Evolutionary conservation across 1,140 invertebrate species (phyloP), one percentile per base, ranked within the genome.

Genomic region (Drosophila ohnishii): DNA sequence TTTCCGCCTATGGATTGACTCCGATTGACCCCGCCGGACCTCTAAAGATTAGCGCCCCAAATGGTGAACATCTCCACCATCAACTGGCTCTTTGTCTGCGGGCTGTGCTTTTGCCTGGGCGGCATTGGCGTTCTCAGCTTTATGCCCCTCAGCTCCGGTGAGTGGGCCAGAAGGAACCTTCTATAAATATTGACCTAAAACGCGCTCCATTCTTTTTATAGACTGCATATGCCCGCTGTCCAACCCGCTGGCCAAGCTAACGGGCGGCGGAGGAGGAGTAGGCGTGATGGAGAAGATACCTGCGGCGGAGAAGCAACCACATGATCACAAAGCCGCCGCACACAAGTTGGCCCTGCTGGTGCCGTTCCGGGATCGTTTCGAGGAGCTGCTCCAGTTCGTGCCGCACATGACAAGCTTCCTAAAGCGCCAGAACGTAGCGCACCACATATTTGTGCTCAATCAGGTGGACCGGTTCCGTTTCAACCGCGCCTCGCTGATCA

Each of bases 401-500:
- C 98, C 98, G 30, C 95, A 99, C 90, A 96, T 99, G 92, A 94
- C 96, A 78, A 92, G 93, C 50, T 99, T 99, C 92, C 92, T 99
- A 13, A 93, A 93, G 59, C 94, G 94, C 56, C 97, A 99, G 92
- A 93, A 94, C 67, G 94, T 99, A 60, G 92, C 94, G 30, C 96
- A 98, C 93, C 94, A 96, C 90, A 96, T 99, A 92, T 97, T 97
- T 92, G 93, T 99, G 22, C 93, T 99, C 5, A 99, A 99, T 93
- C 99, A 97, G 93, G 94, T 96, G 51, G 97, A 98, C 91, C 94
- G 92, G 56, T 97, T 94, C 92, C 94, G 99, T 79, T 99, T 99
- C 90, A 99, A 99, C 92, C 93, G 99, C 90, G 99, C 98, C 13
- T 97, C 98, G 0, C 92, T 99, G 16, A 98, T 99, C 62, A 99